Base-by-base conservation (phyloP, 2,113 vertebrate genomes). In the Amia ocellicauda region DNA sequence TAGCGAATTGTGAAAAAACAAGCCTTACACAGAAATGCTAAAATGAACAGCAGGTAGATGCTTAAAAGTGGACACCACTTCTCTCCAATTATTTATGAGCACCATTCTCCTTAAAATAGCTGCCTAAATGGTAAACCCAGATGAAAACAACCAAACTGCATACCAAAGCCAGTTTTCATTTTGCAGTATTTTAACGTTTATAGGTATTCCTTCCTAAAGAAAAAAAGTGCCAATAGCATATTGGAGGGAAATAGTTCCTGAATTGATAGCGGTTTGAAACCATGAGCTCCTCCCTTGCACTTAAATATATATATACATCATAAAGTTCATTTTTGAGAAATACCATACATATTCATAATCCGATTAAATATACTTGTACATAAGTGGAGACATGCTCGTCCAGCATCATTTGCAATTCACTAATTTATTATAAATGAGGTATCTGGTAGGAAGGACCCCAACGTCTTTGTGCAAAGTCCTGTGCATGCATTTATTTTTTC, bases 321-420 rank as follows among this genome's bases (percentile, higher is more conserved):
- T 9, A 23, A 54, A 23, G 7, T 9, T 4, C 22, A 54, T 24
- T 27, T 54, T 11, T 23, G 24, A 54, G n/a, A 24, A 19, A 54
- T 54, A 54, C 51, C 20, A 23, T 54, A 24, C 7, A 22, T 23
- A 22, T 54, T n/a, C n/a, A n/a, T n/a, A n/a, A n/a, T n/a, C n/a
- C n/a, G 51, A 54, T 24, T 54, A 23, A 54, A 54, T 27, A 54
- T 54, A 11, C 24, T 27, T 54, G 51, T 54, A 54, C 24, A n/a
- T 54, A 54, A 54, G 22, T 24, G 22, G 20, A 54, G 51, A 54
- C 51, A 27, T 54, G 22, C 51, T 24, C 9, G 22, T 24, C 24
- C 24, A 54, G 24, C 20, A 54, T 54, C 11, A 22, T 23, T 23
- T 54, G 51, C 7, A 54, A 24, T 19, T 54, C 20, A 23, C 11